Conservation (phyloP, 2,113 vertebrate species). For the Chelonoidis abingdonii region DNA sequence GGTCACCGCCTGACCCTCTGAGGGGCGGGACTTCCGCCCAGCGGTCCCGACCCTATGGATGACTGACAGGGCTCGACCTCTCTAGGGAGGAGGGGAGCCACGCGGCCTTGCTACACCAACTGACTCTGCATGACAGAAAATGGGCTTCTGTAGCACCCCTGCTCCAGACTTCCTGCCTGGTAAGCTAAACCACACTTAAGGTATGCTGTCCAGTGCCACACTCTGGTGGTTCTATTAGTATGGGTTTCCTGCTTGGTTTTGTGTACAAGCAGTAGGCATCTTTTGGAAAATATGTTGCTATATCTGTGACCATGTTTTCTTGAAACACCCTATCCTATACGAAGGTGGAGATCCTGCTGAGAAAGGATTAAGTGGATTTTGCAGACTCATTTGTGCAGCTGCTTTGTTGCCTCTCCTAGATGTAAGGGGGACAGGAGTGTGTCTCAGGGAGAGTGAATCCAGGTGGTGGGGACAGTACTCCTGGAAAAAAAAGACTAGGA, state of each 20-base stretch:
- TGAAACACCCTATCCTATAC: neutral
- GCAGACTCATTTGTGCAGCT: neutral
- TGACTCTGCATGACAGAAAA: neutral
- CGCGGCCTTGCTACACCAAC: no score
- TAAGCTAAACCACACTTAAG: neutral
- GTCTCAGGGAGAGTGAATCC: neutral
- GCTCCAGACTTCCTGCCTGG: neutral
- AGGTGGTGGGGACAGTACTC: neutral
- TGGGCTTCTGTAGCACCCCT: neutral
- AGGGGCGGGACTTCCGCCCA: no score
- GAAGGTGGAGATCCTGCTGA: neutral
- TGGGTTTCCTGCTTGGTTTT: neutral
- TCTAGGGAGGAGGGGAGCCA: no score
- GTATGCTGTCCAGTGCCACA: neutral
- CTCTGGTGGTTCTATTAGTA: accelerated
- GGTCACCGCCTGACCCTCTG: no score
- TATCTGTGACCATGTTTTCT: neutral
- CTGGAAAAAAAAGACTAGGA: neutral
- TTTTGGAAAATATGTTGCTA: neutral
- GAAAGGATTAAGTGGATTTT: neutral
- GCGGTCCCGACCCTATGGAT: no score
- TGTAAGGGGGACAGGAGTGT: neutral
- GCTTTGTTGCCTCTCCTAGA: neutral
- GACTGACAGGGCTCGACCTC: no score
- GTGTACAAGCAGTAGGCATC: neutral